Base-by-base conservation (phyloP, 1,140 invertebrate genomes). In the Zaprionus nigranus region DNA sequence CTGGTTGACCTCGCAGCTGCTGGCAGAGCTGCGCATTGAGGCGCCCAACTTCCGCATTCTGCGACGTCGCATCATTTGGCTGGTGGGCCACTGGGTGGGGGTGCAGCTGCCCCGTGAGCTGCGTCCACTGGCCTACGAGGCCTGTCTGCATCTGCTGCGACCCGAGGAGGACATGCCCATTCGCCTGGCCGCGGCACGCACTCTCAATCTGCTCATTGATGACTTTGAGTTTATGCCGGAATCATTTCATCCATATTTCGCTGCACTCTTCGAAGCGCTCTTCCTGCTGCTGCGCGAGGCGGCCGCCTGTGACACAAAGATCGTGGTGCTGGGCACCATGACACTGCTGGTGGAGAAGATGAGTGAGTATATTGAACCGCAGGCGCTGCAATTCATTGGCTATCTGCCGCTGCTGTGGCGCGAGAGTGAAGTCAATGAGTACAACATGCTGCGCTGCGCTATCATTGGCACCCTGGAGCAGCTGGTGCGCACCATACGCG, bases 271-370 rank as follows among this genome's bases (percentile, higher is more conserved):
- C 90, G 94, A 95, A 58, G 94, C 96, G 49, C 93, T 99, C 3
- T 98, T 98, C 93, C 93, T 95, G 66, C 94, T 99, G 54, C 93
- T 99, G 54, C 97, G 97, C 91, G 97, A 98, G 93, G 97, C 97
- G 0, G 94, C 95, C 78, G 97, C 99, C 93, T 98, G 97, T 94
- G 98, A 99, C 93, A 98, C 97, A 3, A 99, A 99, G 94, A 98
- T 99, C 96, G 96, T 97, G 82, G 96, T 99, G 17, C 93, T 99
- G 24, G 96, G 96, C 93, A 97, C 98, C 49, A 95, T 99, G 92
- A 98, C 97, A 30, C 97, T 98, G 92, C 95, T 99, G 73, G 96
- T 98, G 75, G 97, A 98, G 93, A 94, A 97, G 75, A 96, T 97
- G 92, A 97, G 96, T 24, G 94, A 94, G 53, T 94, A 94, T 40